These are phyloP conservation scores for Schlechtendalia chinensis DNA, from an alignment of 1,140 invertebrate genomes.

Conservation along the genomic window DNA sequence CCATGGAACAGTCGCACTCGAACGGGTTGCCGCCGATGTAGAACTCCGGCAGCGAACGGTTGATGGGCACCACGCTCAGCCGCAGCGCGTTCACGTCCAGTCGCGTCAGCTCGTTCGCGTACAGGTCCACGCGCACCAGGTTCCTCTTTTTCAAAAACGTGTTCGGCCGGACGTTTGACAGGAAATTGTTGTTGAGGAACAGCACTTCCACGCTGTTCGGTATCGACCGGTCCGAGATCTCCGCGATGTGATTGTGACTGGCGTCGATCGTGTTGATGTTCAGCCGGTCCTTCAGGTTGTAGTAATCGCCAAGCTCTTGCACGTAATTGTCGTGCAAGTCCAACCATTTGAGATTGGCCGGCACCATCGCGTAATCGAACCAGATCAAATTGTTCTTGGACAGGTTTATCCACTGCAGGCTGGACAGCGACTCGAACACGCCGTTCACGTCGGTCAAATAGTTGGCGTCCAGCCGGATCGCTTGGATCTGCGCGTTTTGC, in stretches of 20 bases:
- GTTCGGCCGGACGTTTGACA: conserved; percentile 74
- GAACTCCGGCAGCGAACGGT: conserved; percentile 75
- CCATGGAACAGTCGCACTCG: conserved; percentile 88
- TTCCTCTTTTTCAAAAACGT: conserved; percentile 82
- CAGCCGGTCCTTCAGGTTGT: conserved; percentile 72
- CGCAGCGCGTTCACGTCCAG: conserved; percentile 77
- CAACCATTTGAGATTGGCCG: conserved; percentile 82
- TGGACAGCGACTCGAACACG: conserved; percentile 75
- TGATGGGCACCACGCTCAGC: conserved; percentile 68
- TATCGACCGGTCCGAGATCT: conserved; percentile 74
- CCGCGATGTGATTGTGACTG: conserved; percentile 80
- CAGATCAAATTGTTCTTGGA: conserved; percentile 86
- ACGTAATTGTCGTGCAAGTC: conserved; percentile 87
- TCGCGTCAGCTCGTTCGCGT: conserved; percentile 78
- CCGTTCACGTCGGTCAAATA: conserved; percentile 83
- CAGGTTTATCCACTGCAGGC: conserved; percentile 81
- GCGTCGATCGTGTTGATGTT: conserved; percentile 79
- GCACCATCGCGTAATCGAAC: conserved; percentile 88
- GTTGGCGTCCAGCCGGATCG: conserved; percentile 82
- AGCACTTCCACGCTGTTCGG: conserved; percentile 86
- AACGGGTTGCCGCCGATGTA: conserved; percentile 87
- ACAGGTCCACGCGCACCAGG: conserved; percentile 82
- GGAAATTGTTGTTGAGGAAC: conserved; percentile 87
- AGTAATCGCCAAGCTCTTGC: conserved; percentile 80
- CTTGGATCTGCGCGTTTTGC: conserved; percentile 73